Conservation (phyloP, 2,113 vertebrate genomes). For the Arvicanthis niloticus region DNA sequence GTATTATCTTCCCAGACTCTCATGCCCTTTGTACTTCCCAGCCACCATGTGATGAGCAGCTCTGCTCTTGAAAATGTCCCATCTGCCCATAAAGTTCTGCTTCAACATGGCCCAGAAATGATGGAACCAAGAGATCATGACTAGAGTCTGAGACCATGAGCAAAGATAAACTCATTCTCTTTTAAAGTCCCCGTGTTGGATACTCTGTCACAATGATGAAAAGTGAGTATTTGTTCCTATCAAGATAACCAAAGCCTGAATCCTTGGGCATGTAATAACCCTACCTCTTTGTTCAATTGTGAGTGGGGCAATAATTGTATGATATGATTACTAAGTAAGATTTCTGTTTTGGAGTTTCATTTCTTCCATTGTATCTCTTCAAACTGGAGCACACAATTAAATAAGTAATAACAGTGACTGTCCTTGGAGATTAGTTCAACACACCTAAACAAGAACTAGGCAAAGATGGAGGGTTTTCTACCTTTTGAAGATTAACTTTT, state of each 20-base stretch:
- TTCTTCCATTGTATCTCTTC: slow-evolving; percentile 24
- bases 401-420: not conserved
- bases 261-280: not conserved
- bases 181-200: not conserved
- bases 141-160: not conserved
- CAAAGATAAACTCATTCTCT: not conserved
- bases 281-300: not conserved
- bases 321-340: not conserved
- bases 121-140: not conserved
- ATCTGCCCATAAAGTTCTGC: not conserved
- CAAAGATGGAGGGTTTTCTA: slow-evolving; percentile 16
- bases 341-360: not conserved
- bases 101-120: not conserved
- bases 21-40: not conserved
- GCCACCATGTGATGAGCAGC: not conserved
- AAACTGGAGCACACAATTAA: not conserved
- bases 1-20: not conserved
- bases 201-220: not conserved
- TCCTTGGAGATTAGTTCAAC: not conserved
- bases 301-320: not conserved
- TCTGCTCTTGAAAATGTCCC: too few relatives aligned
- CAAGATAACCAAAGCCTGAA: not conserved
- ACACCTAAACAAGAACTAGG: not conserved
- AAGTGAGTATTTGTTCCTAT: not conserved
- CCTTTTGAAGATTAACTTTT: not conserved